These are phyloP conservation scores for Monoplex corrugatus DNA, from an alignment of 2,888 invertebrate genomes.

Conservation along the genomic window DNA sequence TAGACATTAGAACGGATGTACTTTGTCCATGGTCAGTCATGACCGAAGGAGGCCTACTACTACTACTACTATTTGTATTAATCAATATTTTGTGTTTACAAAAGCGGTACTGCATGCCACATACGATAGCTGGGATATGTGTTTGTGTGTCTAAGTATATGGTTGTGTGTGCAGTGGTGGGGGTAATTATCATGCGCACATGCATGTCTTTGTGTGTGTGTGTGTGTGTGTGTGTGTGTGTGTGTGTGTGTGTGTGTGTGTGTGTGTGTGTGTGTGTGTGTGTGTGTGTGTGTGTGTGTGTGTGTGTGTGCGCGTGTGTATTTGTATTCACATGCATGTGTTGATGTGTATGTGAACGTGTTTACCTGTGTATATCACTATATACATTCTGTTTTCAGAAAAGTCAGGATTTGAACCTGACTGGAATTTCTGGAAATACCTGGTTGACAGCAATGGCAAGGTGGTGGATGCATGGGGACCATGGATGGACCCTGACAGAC, in stretches of 20 bases:
- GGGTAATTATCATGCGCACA: not conserved
- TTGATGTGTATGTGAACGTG: not conserved
- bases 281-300: not conserved
- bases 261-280: not conserved
- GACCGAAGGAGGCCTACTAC: no score
- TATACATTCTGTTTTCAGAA: constrained; percentile 62
- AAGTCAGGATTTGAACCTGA: constrained; percentile 77
- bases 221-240: not conserved
- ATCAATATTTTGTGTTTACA: no score
- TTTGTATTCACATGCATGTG: not conserved
- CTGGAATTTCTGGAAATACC: constrained; percentile 84
- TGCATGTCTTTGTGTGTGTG: not conserved
- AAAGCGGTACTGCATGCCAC: no score
- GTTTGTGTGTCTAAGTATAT: no score
- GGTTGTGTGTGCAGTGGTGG: no score
- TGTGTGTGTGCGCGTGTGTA: not conserved
- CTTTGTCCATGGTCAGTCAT: no score
- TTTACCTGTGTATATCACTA: not conserved
- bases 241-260: not conserved
- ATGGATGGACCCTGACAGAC: constrained; percentile 70
- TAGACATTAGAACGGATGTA: no score
- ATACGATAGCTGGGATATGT: no score
- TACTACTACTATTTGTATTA: no score
- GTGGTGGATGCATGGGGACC: constrained; percentile 82
- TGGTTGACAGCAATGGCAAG: constrained; percentile 82